These are phyloP conservation scores for Anas georgica DNA, from an alignment of 2,797 vertebrate genomes.

Conservation along the genomic window DNA sequence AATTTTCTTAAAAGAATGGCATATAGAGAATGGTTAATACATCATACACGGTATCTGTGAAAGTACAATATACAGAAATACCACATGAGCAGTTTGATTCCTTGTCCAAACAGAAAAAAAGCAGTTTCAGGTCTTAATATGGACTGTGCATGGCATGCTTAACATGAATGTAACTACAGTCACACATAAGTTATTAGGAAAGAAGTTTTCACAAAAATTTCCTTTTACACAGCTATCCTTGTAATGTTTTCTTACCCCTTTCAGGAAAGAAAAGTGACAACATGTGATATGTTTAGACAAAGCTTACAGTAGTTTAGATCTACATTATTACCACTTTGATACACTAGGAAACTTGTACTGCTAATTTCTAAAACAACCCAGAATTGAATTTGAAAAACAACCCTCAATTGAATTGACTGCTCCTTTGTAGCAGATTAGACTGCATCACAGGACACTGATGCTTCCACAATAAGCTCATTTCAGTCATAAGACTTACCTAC, in stretches of 20 bases:
- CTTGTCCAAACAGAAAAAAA: not conserved
- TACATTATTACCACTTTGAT: not conserved
- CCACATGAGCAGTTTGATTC: not conserved
- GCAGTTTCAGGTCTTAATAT: not conserved
- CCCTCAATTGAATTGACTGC: not conserved
- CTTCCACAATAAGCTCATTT: not conserved
- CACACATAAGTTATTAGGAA: not conserved
- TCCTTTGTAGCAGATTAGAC: not conserved
- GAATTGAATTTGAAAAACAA: not conserved
- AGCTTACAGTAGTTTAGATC: not conserved
- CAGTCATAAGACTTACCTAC: not conserved
- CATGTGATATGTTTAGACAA: not conserved
- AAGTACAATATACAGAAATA: not conserved
- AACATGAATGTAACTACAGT: not conserved
- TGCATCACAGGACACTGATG: fast-evolving
- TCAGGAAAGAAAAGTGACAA: not conserved
- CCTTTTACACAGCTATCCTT: not conserved
- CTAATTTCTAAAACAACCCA: not conserved
- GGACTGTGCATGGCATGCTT: not conserved
- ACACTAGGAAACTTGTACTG: not conserved
- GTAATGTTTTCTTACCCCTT: not conserved
- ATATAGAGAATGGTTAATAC: not conserved
- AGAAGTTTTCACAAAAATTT: not conserved
- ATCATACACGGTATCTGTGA: not conserved
- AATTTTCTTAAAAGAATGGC: slow-evolving; percentile 46